Evolutionary conservation across 2,113 vertebrate genomes (phyloP), one percentile per base, ranked within the genome.

Genomic region (Syngnathus floridae): DNA sequence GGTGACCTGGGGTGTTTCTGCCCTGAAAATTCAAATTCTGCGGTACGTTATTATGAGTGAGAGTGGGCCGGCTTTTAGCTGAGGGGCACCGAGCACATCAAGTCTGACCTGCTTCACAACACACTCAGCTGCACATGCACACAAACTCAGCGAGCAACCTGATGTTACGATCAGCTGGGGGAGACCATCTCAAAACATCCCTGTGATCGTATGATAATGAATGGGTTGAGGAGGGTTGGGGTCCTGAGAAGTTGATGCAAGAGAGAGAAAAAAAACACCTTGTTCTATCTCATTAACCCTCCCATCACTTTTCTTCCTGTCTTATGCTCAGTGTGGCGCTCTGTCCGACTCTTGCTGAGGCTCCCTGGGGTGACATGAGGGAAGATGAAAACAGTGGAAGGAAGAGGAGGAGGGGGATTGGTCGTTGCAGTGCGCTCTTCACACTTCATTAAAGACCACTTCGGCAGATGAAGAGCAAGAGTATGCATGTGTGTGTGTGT

Each of bases 381-480:
- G 62, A 65, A 73, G 74, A 81, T 70, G 78, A 72, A 80, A 75
- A 68, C 64, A 46, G 64, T 69, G 56, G 46, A 51, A 71, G 65
- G 61, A 67, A 21, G 52, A 48, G 62, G 64, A 41, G 56, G 68
- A 46, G 46, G 75, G 49, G 71, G 66, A 41, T 62, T 71, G 70
- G 66, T 59, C 70, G 78, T 69, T 74, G 76, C 74, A 78, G 72
- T 78, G 70, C 62, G 75, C 76, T 77, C 73, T 84, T 84, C 82
- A 87, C 74, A 86, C 81, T 83, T 88, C 84, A 88, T 87, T 89
- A 87, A 84, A 83, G 83, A 73, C 71, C 81, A 83, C 80, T 87
- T 80, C 81, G 74, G 64, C 81, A 84, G 79, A 85, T 89, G 85
- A 84, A 80, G 74, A 70, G 69, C 66, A 71, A 63, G 40, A 41